A percentile compares a stretch with the other conserved stretches of the same genome.
phyloP scores from a whole-genome alignment of 2,113 vertebrate species.

The Edolisoma coerulescens region DNA sequence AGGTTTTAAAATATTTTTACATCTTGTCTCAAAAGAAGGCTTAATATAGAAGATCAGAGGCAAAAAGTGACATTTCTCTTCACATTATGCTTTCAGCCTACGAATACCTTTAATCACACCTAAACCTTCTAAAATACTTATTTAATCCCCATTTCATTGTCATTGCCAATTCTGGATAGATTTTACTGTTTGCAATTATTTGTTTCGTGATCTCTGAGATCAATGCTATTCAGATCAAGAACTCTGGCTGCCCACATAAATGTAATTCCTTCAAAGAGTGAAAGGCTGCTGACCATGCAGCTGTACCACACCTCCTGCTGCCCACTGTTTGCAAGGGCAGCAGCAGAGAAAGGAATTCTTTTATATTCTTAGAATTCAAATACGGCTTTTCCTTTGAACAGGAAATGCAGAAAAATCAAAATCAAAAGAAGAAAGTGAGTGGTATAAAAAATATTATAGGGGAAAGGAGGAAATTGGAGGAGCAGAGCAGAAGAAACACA shows the following conservation, averaged over 20 bases:
- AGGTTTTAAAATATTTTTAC: background rate
- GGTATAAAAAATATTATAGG: background rate
- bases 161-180: background rate
- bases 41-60: background rate
- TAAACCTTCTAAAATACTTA: background rate
- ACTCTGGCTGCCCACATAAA: background rate
- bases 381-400: accelerated
- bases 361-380: background rate
- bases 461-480: background rate
- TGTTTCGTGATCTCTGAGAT: background rate
- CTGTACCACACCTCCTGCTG: background rate
- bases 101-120: background rate
- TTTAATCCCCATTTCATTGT: background rate
- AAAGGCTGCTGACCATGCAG: background rate
- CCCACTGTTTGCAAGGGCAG: background rate
- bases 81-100: background rate
- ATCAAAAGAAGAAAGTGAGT: background rate
- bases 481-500: background rate
- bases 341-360: background rate
- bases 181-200: background rate
- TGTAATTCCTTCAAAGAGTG: background rate
- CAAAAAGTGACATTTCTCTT: background rate
- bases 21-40: background rate
- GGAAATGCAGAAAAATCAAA: background rate
- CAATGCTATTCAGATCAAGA: background rate